Conservation (phyloP, 2,888 invertebrate species). For the Tortrix viridana region DNA sequence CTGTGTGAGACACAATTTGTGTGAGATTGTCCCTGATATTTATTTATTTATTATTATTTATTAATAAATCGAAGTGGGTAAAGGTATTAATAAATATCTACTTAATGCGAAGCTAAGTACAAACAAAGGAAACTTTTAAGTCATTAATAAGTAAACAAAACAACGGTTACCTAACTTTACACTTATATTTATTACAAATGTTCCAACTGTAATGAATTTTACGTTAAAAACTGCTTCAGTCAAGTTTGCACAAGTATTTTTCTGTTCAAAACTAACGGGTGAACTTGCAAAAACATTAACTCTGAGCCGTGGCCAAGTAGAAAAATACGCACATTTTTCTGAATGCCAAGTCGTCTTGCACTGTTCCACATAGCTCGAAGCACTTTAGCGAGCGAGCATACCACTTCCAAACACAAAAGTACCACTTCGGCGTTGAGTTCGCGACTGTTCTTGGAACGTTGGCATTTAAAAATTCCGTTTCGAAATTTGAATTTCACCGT, state of each 20-base stretch:
- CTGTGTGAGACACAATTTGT: too few relatives aligned
- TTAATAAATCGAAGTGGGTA: too few relatives aligned
- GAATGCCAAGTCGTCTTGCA: conserved; percentile 18
- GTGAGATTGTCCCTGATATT: too few relatives aligned
- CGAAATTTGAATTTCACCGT: neutral
- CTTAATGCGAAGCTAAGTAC: too few relatives aligned
- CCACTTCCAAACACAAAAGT: conserved; percentile 21
- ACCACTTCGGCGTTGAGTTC: conserved; percentile 16
- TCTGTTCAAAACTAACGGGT: conserved; percentile 3
- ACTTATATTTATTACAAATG: conserved; percentile 1
- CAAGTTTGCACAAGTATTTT: neutral
- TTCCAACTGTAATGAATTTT: conserved; percentile 1
- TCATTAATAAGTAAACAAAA: neutral
- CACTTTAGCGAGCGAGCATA: conserved; percentile 18
- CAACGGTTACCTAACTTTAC: neutral
- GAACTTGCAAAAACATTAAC: conserved; percentile 17
- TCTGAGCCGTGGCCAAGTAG: neutral
- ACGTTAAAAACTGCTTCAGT: neutral
- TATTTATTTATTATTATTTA: too few relatives aligned
- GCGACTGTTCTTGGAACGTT: neutral
- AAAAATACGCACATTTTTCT: conserved; percentile 27
- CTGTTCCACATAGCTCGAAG: conserved; percentile 19
- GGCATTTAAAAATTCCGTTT: conserved; percentile 13
- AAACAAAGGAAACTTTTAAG: too few relatives aligned
- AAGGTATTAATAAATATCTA: too few relatives aligned